phyloP scores from a whole-genome alignment of 1,140 invertebrate genomes.

The Artemia franciscana region DNA sequence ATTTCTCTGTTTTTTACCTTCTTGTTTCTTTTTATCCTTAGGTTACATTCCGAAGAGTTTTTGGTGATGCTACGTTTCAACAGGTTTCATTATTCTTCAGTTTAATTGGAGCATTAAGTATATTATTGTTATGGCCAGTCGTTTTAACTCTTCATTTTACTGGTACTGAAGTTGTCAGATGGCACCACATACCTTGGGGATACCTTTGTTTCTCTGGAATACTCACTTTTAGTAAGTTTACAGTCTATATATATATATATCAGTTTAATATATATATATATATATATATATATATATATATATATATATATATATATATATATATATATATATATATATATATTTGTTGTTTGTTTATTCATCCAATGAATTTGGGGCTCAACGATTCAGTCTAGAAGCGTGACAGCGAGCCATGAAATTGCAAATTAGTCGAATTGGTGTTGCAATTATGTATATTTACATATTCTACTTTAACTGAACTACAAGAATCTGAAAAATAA shows the following conservation, averaged over 20 bases:
- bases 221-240: constrained; percentile 41
- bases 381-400: too few relatives aligned
- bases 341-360: too few relatives aligned
- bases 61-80: constrained; percentile 66
- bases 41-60: constrained; percentile 71
- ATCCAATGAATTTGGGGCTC: too few relatives aligned
- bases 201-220: constrained; percentile 47
- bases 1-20: too few relatives aligned
- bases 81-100: constrained; percentile 71
- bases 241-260: neutral
- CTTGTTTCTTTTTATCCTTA: constrained; percentile 19
- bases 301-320: too few relatives aligned
- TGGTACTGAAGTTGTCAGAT: constrained; percentile 49
- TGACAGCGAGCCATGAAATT: too few relatives aligned
- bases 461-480: too few relatives aligned
- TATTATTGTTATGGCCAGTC: constrained; percentile 60
- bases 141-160: constrained; percentile 58
- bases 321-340: too few relatives aligned
- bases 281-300: too few relatives aligned
- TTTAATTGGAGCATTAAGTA: constrained; percentile 56
- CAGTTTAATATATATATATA: neutral
- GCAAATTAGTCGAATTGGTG: too few relatives aligned
- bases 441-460: too few relatives aligned
- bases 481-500: too few relatives aligned
- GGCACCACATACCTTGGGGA: constrained; percentile 53